These are phyloP conservation scores for Chrysemys picta DNA, from an alignment of 2,113 vertebrate species.

Conservation along the genomic window DNA sequence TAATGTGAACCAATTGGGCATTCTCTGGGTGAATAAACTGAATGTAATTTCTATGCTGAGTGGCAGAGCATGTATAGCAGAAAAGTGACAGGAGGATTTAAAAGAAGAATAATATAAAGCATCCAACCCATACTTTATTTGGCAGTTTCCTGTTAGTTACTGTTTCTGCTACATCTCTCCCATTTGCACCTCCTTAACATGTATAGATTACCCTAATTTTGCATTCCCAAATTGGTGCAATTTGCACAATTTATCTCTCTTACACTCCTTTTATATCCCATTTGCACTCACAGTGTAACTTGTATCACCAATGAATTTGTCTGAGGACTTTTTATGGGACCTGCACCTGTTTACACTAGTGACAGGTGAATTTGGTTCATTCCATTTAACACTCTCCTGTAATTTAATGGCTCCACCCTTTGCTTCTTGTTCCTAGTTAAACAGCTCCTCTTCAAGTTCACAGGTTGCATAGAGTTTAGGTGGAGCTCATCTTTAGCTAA, in stretches of 20 bases:
- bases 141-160: neutral
- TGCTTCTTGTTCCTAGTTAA: neutral
- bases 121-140: neutral
- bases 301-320: neutral
- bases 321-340: neutral
- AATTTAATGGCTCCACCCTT: neutral
- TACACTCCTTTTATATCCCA: neutral
- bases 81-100: neutral
- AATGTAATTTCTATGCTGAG: too few relatives aligned
- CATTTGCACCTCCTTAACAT: neutral
- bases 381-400: neutral
- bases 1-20: neutral
- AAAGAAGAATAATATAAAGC: neutral
- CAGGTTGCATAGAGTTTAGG: neutral
- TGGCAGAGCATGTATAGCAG: neutral
- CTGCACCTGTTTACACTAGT: neutral
- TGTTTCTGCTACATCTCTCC: neutral
- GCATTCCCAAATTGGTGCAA: neutral
- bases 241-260: neutral
- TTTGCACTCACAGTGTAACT: neutral
- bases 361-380: neutral
- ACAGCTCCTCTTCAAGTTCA: neutral
- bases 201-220: neutral
- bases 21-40: neutral
- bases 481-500: neutral